A percentile compares a stretch with the other conserved stretches of the same genome.
phyloP scores from a whole-genome alignment of 2,113 vertebrate genomes.

The Heteronetta atricapilla region DNA sequence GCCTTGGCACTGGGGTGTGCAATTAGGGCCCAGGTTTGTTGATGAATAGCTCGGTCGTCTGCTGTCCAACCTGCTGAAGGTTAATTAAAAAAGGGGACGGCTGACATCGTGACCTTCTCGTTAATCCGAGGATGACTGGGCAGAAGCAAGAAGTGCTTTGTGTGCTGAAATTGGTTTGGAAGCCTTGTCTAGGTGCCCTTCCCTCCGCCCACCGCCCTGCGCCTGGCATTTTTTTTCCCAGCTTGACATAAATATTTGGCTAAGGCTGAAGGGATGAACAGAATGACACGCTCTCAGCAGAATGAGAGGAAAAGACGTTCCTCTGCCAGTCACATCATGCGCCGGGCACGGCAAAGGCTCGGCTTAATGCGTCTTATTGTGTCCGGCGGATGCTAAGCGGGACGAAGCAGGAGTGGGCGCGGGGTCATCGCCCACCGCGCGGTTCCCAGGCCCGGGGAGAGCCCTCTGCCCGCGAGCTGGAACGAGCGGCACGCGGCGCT shows the following conservation, averaged over 20 bases:
- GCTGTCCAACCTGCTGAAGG: conserved; percentile 7
- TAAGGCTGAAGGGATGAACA: conserved; percentile 48
- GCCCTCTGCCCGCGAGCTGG: not conserved
- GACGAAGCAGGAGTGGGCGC: conserved; percentile 62
- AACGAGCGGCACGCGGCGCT: not conserved
- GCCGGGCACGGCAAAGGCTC: not conserved
- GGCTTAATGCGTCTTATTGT: conserved; percentile 44
- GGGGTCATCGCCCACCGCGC: conserved; percentile 68
- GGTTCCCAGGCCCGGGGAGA: conserved; percentile 70
- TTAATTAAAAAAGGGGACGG: conserved; percentile 29
- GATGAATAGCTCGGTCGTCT: not conserved
- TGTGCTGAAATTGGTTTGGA: conserved; percentile 1
- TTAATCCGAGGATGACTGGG: conserved; percentile 15
- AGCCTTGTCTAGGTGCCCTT: conserved; percentile 30
- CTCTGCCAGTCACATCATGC: conserved; percentile 16
- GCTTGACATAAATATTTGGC: conserved; percentile 64
- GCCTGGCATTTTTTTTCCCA: conserved; percentile 60
- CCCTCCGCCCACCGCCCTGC: not conserved
- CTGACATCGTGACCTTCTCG: not conserved
- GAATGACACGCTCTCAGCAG: conserved; percentile 47
- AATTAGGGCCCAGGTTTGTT: not conserved
- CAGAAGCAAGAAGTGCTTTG: conserved; percentile 15
- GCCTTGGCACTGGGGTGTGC: not conserved
- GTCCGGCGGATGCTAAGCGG: conserved; percentile 37
- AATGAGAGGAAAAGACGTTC: not conserved